Evolutionary conservation across 2,113 vertebrate genomes (phyloP), one percentile per base, ranked within the genome.

Genomic region (Pygoscelis antarcticus): DNA sequence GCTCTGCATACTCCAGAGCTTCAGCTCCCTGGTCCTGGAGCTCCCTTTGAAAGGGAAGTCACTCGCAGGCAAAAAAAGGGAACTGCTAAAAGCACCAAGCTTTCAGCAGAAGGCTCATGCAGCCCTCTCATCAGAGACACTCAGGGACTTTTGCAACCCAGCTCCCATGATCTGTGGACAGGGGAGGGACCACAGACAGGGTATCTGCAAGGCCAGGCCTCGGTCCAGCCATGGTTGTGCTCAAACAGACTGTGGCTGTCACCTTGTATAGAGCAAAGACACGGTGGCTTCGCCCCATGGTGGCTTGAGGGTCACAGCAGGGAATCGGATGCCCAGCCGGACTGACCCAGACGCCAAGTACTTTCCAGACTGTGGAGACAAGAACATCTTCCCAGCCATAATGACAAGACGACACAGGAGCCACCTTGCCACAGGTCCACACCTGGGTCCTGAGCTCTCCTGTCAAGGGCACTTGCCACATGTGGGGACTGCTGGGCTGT

Each of bases 141-240:
- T 96, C 91, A 95, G 94, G 93, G 94, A 95, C 87, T 65, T 83
- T 27, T n/a, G 36, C 69, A 66, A 44, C 49, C 44, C 72, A 21
- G 40, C 29, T 90, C 54, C 74, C 36, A 26, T 3, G 16, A 18
- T 34, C n/a, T 90, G 46, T 30, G 15, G 27, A 30, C 57, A 72
- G 32, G 4, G 11, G 11, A 76, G 49, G 32, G 30, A 61, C 71
- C 66, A 57, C 44, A 36, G 42, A 49, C 13, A 9, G 22, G 25
- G 46, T 25, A 38, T 64, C 46, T 60, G 32, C 40, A 49, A 70
- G 72, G 40, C 29, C 71, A 71, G 77, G 34, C 62, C 36, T 70
- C 5, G 4, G 7, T 36, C 46, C 38, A 55, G 72, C 51, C 25
- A 10, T 18, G 57, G 47, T 5, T 74, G 61, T 65, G 40, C 66